Base-by-base conservation (phyloP, 2,113 vertebrate genomes). In the Falco punctatus region DNA sequence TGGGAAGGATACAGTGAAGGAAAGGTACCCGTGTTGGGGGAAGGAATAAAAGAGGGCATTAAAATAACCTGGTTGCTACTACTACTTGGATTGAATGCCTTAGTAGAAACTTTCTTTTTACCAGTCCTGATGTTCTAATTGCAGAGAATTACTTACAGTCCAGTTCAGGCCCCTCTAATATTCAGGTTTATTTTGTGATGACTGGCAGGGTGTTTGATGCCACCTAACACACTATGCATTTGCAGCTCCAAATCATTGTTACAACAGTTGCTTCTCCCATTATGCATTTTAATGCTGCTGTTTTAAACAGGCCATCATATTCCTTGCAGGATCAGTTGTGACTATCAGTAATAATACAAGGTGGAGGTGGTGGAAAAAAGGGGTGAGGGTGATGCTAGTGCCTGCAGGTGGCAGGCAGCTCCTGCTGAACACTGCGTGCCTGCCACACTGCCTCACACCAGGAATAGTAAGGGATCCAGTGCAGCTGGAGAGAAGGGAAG, bases 351-450 rank as follows among this genome's bases (percentile, higher is more conserved):
- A 9, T 26, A 75, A 86, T 22, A 9, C 23, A 42, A 33, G 35
- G 58, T 1, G 5, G 22, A 9, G 23, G 64, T 22, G 24, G 23
- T 30, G 17, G 23, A 28, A 2, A 44, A 46, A n/a, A n/a, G 40
- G 28, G 13, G 6, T 15, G 9, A 21, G 15, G 28, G 35, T 1
- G 21, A 11, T 61, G 58, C 23, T 86, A 1, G 2, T 33, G 44
- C 92, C 92, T 81, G 93, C 75, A 90, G 85, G 66, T 86, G 93
- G 87, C 94, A 91, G 78, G 46, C 30, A 8, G 74, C 54, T 86
- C 46, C 88, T 21, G 49, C 9, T 9, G 22, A 85, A 55, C 11
- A 1, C 23, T 11, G 55, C 4, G 30, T 57, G 17, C 30, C 6
- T 21, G 16, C 40, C 18, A 20, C 14, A 3, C n/a, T 30, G 51